Base-by-base conservation (phyloP, 2,888 invertebrate species). In the Mesoligia furuncula region DNA sequence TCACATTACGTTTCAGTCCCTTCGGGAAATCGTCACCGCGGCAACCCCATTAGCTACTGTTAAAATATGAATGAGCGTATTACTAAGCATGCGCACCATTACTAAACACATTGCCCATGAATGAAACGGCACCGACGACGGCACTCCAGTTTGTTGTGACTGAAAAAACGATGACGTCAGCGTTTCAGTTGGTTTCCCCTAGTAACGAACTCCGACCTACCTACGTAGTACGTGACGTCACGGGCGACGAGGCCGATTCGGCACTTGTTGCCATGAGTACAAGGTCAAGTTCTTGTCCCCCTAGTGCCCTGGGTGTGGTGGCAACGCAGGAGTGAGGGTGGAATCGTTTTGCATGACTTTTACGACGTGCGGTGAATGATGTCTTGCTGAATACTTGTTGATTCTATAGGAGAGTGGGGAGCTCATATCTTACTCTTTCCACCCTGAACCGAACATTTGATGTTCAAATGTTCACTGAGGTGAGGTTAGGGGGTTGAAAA, bases 101-200 rank as follows among this genome's bases (percentile, higher is more conserved):
- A 24, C 24, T 66, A 51, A 4, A 45, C 57, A 72, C 71, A 54
- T 45, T 57, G 39, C n/a, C 36, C 62, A 61, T 81, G 85, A 84
- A 81, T 71, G 66, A 61, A n/a, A 20, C 27, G 54, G 61, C 54
- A 68, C 51, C n/a, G n/a, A 24, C n/a, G n/a, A 24, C n/a, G 31
- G 36, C 59, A 42, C 13, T 51, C 4, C 15, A 73, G 75, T 73
- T 75, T 84, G 74, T 81, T 84, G 67, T 77, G 83, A 39, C 73
- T 71, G 72, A 71, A 80, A 84, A 81, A 85, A 64, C 68, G 64
- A 73, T 76, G 83, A 83, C 82, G 83, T 72, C 79, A 83, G 48
- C 59, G 74, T 66, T 73, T 70, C 73, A 75, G 75, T 59, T 59
- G 54, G 59, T 45, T 77, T 66, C 45, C 69, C 48, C 54, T 64